Base-by-base conservation (phyloP, 1,140 invertebrate genomes). In the Drosophila mojavensis region DNA sequence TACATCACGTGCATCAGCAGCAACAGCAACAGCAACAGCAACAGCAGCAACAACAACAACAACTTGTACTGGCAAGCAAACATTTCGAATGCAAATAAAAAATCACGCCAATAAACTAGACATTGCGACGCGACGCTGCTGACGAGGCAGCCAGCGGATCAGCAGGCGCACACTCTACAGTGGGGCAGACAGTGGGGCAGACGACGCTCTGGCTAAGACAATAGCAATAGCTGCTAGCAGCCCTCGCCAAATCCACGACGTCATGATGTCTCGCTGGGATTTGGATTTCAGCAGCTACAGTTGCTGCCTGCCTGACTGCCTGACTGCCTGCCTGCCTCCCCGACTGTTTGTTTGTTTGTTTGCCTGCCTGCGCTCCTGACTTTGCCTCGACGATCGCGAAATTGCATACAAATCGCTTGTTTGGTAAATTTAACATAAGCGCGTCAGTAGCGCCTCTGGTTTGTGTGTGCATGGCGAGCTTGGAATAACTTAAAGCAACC, bases 81-180 rank as follows among this genome's bases (percentile, higher is more conserved):
- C 71, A 79, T 84, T 89, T 86, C 72, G 78, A 91, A 86, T 86
- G 81, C 84, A 91, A 91, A 91, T 91, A 91, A 89, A 91, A 91
- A 91, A 81, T 91, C 79, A 78, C 90, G 89, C 84, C 90, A 91
- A 91, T 91, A 91, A 91, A 91, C 89, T 91, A 91, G 89, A 91
- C 90, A 82, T 80, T 54, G 71, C 84, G 89, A 85, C 61, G 48
- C 47, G 20, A 53, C n/a, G 51, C 9, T n/a, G 26, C 11, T 7
- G 51, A 36, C 30, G 53, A 55, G 26, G 39, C 51, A 55, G 43
- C 26, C 58, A 26, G n/a, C 58, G 20, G 24, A 28, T 24, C 4
- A 24, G 39, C 56, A 48, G 59, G 26, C 26, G 59, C 43, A 47
- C 17, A 47, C 17, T 24, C 20, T 24, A 24, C 20, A 24, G 20